These are phyloP conservation scores for Murina feae DNA, from an alignment of 2,113 vertebrate genomes.

Conservation along the genomic window DNA sequence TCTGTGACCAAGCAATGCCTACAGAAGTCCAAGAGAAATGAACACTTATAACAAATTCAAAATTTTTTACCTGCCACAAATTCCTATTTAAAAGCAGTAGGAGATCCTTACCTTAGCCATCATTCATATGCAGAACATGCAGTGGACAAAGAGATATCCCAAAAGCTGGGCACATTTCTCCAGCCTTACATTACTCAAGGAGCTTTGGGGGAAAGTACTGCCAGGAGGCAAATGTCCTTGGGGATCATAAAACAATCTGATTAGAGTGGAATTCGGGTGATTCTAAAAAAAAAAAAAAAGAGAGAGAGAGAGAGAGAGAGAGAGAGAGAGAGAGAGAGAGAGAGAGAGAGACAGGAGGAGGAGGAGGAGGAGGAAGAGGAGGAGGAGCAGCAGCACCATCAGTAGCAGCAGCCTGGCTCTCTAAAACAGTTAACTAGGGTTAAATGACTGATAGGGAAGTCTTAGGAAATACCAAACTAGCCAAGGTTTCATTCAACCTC, in stretches of 20 bases:
- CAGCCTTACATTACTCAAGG: neutral
- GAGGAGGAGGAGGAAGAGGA: too few species aligned
- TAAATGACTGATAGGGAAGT: neutral
- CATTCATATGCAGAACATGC: neutral
- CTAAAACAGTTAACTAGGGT: neutral
- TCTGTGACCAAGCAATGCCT: neutral
- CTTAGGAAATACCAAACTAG: neutral
- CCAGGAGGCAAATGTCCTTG: slow-evolving; percentile 9
- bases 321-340: too few species aligned
- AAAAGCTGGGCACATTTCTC: slow-evolving; percentile 38
- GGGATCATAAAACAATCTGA: slow-evolving; percentile 39
- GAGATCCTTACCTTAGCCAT: neutral
- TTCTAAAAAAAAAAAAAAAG: neutral
- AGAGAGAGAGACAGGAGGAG: too few species aligned
- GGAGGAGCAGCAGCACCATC: too few species aligned
- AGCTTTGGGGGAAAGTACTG: neutral
- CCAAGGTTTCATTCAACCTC: slow-evolving; percentile 4
- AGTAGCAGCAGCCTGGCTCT: neutral
- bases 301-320: too few species aligned
- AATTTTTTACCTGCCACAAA: neutral
- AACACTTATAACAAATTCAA: slow-evolving; percentile 31
- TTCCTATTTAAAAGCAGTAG: slow-evolving; percentile 43
- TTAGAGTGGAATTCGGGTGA: slow-evolving; percentile 6
- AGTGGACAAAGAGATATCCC: neutral
- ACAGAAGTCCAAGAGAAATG: slow-evolving; percentile 47